A percentile compares a stretch with the other conserved stretches of the same genome.
phyloP scores from a whole-genome alignment of 2,888 invertebrate species.

The Drosophila nigritarsus region DNA sequence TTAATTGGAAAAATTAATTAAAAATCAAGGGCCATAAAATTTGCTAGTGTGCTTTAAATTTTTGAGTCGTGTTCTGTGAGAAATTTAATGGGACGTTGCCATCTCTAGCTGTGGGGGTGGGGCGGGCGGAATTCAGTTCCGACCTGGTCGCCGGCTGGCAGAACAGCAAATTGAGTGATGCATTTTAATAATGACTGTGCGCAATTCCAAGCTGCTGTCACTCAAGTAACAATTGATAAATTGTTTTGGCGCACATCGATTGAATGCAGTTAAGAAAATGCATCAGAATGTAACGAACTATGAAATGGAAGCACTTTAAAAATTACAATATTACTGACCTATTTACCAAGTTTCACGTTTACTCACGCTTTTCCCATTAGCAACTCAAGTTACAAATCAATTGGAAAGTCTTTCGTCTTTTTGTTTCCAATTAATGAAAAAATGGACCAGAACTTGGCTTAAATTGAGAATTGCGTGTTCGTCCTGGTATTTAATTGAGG shows the following conservation, averaged over 20 bases:
- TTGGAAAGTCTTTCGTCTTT: slow-evolving; percentile 29
- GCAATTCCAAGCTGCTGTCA: slow-evolving; percentile 19
- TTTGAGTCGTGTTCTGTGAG: not conserved
- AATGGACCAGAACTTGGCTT: not conserved
- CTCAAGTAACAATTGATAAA: slow-evolving; percentile 20
- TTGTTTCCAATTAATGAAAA: slow-evolving; percentile 41
- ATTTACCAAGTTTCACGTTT: slow-evolving; percentile 26
- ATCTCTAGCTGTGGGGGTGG: slow-evolving; percentile 1
- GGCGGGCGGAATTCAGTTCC: not conserved
- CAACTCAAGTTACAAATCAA: slow-evolving; percentile 34
- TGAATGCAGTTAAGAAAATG: slow-evolving; percentile 8
- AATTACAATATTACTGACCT: slow-evolving; percentile 33
- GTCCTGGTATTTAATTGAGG: slow-evolving; percentile 58
- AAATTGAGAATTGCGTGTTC: slow-evolving; percentile 53
- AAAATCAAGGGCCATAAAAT: not conserved
- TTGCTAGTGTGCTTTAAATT: not conserved
- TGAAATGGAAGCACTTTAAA: slow-evolving; percentile 1
- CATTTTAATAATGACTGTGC: slow-evolving; percentile 36
- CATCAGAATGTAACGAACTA: not conserved
- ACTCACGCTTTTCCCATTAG: not conserved
- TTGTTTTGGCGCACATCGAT: slow-evolving; percentile 18
- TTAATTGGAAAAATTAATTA: not conserved
- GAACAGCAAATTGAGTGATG: slow-evolving; percentile 25
- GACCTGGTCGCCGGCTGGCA: slow-evolving; percentile 30
- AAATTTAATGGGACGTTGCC: not conserved